Base-by-base conservation (phyloP, 2,797 vertebrate genomes). In the Menidia menidia region DNA sequence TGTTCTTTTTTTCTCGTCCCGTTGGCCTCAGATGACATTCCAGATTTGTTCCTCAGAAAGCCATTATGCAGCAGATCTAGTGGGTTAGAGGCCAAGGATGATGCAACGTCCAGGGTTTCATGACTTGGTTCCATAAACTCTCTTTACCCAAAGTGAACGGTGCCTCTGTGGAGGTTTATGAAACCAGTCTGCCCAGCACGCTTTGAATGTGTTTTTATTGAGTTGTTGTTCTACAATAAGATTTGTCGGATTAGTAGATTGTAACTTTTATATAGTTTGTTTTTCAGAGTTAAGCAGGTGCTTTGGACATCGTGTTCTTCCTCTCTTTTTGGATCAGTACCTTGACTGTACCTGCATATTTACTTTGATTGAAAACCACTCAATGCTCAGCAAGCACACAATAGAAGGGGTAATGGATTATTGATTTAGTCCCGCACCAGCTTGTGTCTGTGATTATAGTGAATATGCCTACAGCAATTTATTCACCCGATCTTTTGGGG, bases 321-420 rank as follows among this genome's bases (percentile, higher is more conserved):
- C 56, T 61, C 61, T 78, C 45, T 18, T 39, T 77, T 80, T 68
- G 52, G 68, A 72, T 74, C 60, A 56, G 56, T 71, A 47, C 59
- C 47, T 72, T 83, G 77, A 82, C 68, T 64, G 65, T 67, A 61
- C 74, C 61, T 76, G 67, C 68, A 64, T 81, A 75, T 89, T 85
- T 82, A 80, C 79, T 73, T 74, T 78, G 87, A 86, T 82, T 89
- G 80, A 90, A 91, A 83, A 79, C 79, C 47, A 41, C 76, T 91
- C 81, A 70, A 60, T 84, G 51, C 56, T 56, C 57, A 75, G 68
- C 52, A 54, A 58, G 59, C 64, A 68, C 68, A 77, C 5, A 31
- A 67, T 70, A 69, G 60, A 64, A 57, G 79, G 87, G 85, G 90
- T 92, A 90, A 90, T 91, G 82, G 79, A 63, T 78, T 89, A 91